Conservation (phyloP, 2,113 vertebrate genomes). For the Daphoenositta chrysoptera region DNA sequence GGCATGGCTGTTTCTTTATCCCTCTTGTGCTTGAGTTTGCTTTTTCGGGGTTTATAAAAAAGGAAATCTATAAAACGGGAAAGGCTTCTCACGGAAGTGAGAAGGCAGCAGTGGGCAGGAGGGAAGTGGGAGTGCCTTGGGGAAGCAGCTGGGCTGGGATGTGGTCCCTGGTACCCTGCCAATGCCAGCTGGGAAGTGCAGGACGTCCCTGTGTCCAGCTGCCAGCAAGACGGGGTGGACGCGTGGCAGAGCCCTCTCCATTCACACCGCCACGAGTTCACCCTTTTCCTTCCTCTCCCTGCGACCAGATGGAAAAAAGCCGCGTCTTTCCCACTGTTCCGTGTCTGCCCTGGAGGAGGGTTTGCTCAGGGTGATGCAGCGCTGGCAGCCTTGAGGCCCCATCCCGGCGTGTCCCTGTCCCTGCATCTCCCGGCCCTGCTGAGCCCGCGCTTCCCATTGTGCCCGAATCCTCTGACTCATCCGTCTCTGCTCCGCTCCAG, state of each 20-base stretch:
- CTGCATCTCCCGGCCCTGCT: not conserved
- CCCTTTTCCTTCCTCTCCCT: not conserved
- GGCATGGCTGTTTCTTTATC: not conserved
- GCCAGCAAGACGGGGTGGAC: not conserved
- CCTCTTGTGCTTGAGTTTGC: not conserved
- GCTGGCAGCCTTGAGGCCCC: not conserved
- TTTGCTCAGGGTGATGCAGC: rapidly evolving
- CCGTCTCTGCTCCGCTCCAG: not conserved
- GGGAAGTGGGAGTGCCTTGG: not conserved
- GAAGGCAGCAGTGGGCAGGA: not conserved
- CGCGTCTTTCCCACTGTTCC: rapidly evolving
- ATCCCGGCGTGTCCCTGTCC: not conserved
- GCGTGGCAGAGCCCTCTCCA: not conserved
- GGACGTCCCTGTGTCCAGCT: not conserved
- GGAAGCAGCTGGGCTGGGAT: not conserved
- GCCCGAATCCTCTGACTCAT: conserved; percentile 23
- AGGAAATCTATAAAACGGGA: not conserved
- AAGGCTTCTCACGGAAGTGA: not conserved
- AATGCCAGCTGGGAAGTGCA: not conserved
- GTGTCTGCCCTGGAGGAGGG: not conserved
- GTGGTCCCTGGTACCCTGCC: not conserved
- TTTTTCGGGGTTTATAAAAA: not conserved
- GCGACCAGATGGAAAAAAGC: rapidly evolving
- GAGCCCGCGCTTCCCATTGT: conserved; percentile 46
- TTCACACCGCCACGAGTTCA: rapidly evolving